phyloP scores from a whole-genome alignment of 2,113 vertebrate genomes.

The Dryoscopus gambensis region DNA sequence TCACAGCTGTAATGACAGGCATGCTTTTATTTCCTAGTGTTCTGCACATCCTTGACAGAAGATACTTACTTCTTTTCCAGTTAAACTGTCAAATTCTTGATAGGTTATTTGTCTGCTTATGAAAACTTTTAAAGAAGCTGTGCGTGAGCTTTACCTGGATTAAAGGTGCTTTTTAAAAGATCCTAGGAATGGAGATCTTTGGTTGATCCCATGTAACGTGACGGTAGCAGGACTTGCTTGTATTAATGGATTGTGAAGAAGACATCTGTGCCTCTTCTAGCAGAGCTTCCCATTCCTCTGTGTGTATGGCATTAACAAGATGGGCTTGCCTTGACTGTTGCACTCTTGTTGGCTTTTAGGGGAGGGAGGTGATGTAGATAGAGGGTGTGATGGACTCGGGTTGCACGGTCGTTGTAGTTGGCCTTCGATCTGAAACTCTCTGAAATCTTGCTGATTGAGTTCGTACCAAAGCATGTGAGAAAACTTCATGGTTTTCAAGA shows the following conservation, averaged over 20 bases:
- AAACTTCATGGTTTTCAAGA: background rate
- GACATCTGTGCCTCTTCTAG: background rate
- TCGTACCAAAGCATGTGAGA: background rate
- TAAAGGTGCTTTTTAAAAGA: background rate
- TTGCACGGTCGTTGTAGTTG: background rate
- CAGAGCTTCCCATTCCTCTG: background rate
- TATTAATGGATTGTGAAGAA: background rate
- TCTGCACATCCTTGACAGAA: background rate
- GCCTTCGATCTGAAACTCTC: background rate
- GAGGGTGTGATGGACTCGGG: background rate
- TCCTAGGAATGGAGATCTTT: background rate
- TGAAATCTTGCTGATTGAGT: background rate
- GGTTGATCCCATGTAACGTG: background rate
- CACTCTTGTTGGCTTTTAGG: background rate
- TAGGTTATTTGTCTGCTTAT: background rate
- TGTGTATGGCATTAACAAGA: background rate
- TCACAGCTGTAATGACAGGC: background rate
- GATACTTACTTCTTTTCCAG: background rate
- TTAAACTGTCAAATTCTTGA: background rate
- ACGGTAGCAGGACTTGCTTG: background rate
- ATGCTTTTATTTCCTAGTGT: background rate
- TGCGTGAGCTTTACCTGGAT: background rate
- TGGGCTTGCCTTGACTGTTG: background rate
- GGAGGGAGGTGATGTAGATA: background rate
- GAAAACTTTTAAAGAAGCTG: background rate